A percentile compares a stretch with the other conserved stretches of the same genome.
Conservation (phyloP, 2,113 vertebrate species). For the Oncorhynchus nerka region DNA sequence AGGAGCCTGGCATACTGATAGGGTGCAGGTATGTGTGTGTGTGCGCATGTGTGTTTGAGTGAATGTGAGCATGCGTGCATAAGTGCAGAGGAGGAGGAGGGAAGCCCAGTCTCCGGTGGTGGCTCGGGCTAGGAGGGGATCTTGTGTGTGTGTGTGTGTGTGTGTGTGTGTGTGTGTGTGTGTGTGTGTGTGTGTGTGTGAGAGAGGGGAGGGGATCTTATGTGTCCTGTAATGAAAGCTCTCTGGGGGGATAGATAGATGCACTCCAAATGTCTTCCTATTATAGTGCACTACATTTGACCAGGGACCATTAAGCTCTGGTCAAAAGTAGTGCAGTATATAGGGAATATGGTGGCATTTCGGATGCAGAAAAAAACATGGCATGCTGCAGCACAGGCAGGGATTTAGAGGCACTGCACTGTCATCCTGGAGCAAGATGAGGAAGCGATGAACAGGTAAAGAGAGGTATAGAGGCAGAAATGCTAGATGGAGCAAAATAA, state of each 20-base stretch:
- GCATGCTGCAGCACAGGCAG: no score
- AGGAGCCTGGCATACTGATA: constrained; percentile 29
- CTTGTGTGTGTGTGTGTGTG: no score
- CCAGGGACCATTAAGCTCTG: no score
- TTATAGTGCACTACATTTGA: no score
- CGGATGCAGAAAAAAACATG: constrained; percentile 2
- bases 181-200: no score
- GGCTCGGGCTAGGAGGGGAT: background rate
- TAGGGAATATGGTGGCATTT: constrained; percentile 51
- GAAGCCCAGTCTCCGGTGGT: constrained; percentile 44
- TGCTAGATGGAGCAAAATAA: background rate
- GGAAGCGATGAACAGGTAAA: constrained; percentile 31
- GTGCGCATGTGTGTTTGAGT: background rate
- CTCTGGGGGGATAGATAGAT: constrained; percentile 57
- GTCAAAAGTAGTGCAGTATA: no score
- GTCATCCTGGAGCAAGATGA: constrained; percentile 27
- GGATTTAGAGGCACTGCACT: no score
- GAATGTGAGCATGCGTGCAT: no score
- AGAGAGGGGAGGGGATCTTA: constrained; percentile 63
- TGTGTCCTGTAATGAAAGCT: constrained; percentile 72
- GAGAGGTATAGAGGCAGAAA: no score
- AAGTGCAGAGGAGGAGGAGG: constrained; percentile 4
- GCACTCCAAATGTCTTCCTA: no score
- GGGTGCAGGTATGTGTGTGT: constrained; percentile 20
- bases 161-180: no score